Evolutionary conservation across 1,140 invertebrate species (phyloP), one percentile per base, ranked within the genome.

Genomic region (Bombus balteatus): DNA sequence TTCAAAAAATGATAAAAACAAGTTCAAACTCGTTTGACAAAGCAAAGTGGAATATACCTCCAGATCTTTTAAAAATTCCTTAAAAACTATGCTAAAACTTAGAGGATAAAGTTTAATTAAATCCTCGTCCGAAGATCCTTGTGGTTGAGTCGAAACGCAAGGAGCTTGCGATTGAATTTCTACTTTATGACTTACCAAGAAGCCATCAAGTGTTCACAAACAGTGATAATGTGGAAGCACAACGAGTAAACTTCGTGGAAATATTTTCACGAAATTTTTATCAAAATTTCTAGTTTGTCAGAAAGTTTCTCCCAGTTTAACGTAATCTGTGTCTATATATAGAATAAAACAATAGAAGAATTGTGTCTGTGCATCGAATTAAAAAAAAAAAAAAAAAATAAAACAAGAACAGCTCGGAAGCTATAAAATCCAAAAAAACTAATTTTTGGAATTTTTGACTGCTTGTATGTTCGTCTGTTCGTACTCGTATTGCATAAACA

Each of bases 91-190:
- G 47, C 22, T 34, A 47, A 34, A 75, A 75, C 43, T 75, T 37
- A 15, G 9, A 28, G n/a, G 39, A 25, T 18, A 12, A 57, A 57
- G 73, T 57, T 75, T 75, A 75, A 75, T 75, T 75, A 75, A 75
- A 75, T 75, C 47, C 22, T 53, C 22, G 2, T 10, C 12, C 47
- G 22, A 12, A 57, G 39, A 39, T 2, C 47, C 47, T 22, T 22
- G 47, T 2, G 47, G 18, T 53, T 53, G 5, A 53, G 28, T 13
- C n/a, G 12, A 57, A 75, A 37, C 47, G 34, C 37, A 53, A 34
- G 53, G 47, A 75, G 57, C 32, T 75, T 75, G 73, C 73, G 32
- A 75, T 75, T 75, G 47, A 75, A 75, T 75, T 57, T 75, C 47
- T 18, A 47, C 47, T 25, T 75, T 75, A 75, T 57, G 47, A 75